Percentiles rank a stretch among this genome's conserved stretches.
Evolutionary conservation across 2,888 invertebrate genomes (phyloP).

Genomic region (Cerastis rubricosa): DNA sequence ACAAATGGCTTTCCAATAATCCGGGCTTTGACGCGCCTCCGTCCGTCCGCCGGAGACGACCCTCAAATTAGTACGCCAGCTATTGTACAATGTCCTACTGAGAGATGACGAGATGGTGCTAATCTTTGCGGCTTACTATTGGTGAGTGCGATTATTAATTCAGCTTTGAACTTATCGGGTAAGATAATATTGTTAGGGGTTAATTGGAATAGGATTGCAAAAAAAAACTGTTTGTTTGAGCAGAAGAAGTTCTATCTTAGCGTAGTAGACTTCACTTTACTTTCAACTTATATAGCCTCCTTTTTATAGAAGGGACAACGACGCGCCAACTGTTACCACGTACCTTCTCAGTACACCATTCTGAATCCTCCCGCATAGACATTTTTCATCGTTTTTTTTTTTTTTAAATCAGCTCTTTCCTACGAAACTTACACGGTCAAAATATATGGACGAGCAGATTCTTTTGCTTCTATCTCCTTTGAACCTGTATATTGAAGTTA

Average conservation of each 20-base stretch:
- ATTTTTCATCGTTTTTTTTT: no score
- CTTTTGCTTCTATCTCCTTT: no score
- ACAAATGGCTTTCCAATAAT: slow-evolving; percentile 84
- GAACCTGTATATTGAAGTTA: no score
- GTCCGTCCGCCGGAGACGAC: slow-evolving; percentile 48
- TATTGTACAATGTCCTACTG: slow-evolving; percentile 50
- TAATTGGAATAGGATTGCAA: background rate
- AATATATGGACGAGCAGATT: no score
- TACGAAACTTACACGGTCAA: no score
- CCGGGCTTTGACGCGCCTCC: slow-evolving; percentile 72
- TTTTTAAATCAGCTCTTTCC: no score
- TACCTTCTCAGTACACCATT: no score
- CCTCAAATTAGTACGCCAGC: slow-evolving; percentile 63
- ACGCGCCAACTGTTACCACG: no score
- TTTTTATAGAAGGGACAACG: no score
- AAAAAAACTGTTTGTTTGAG: background rate
- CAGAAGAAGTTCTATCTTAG: background rate
- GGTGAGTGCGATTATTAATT: slow-evolving; percentile 16
- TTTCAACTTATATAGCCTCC: background rate
- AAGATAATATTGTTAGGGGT: slow-evolving; percentile 1
- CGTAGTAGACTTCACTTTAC: background rate
- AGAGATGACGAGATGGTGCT: slow-evolving; percentile 17
- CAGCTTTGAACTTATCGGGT: background rate
- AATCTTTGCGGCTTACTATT: slow-evolving; percentile 38
- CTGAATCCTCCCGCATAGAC: no score